Conservation (phyloP, 2,113 vertebrate genomes). For the Toxotes chatareus region DNA sequence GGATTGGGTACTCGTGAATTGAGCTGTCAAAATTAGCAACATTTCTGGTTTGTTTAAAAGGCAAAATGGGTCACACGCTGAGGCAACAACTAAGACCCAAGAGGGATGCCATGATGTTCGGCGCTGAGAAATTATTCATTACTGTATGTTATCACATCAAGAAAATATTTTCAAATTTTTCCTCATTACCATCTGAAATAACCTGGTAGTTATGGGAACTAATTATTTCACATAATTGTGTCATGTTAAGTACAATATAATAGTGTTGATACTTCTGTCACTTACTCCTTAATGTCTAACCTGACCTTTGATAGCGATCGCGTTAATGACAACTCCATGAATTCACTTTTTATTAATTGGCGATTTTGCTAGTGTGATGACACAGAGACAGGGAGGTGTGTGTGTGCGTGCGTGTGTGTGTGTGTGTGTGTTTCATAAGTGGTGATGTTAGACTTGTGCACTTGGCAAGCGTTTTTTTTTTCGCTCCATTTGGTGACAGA, state of each 20-base stretch:
- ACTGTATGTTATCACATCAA: conserved; percentile 56
- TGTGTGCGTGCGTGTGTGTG: conserved; percentile 48
- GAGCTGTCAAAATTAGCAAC: conserved; percentile 78
- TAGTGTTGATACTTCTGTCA: conserved; percentile 69
- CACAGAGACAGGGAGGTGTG: conserved; percentile 55
- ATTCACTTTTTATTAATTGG: conserved; percentile 73
- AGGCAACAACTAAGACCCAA: conserved; percentile 67
- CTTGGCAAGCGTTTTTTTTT: conserved; percentile 72
- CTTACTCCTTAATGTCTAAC: conserved; percentile 61
- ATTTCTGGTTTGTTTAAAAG: conserved; percentile 62
- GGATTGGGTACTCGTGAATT: conserved; percentile 64
- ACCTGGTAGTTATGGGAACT: conserved; percentile 50
- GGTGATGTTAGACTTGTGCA: conserved; percentile 73
- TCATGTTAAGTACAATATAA: conserved; percentile 62
- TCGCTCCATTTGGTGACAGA: conserved; percentile 78
- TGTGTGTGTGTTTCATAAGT: conserved; percentile 55
- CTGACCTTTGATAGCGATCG: conserved; percentile 66
- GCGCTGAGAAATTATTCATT: conserved; percentile 60
- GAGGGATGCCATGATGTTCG: conserved; percentile 55
- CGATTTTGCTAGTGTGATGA: conserved; percentile 70
- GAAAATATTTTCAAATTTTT: conserved; percentile 56
- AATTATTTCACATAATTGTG: conserved; percentile 72
- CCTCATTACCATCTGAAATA: conserved; percentile 60
- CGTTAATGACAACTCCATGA: conserved; percentile 68
- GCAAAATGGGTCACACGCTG: conserved; percentile 65